Percentiles rank a stretch among this genome's conserved stretches.
Evolutionary conservation across 1,140 invertebrate species (phyloP).

Genomic region (Trissolcus basalis): DNA sequence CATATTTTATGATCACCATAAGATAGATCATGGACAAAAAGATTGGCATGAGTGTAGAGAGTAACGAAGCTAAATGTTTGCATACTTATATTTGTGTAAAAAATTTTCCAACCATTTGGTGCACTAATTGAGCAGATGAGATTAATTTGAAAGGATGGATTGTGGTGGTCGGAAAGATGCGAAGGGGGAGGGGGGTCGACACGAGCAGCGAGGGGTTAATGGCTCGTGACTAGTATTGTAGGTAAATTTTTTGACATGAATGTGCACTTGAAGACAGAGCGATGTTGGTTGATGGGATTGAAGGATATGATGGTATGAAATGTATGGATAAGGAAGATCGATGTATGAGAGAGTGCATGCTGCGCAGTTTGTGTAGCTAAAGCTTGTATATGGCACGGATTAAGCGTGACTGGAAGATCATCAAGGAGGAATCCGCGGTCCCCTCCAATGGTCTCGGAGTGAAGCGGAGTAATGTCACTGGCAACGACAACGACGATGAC

Average conservation of each 20-base stretch:
- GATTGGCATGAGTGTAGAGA: too few species aligned
- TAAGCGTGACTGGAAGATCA: slow-evolving; percentile 64
- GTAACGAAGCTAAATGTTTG: too few species aligned
- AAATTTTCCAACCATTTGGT: too few species aligned
- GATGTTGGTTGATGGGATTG: slow-evolving; percentile 25
- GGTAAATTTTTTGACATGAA: slow-evolving; percentile 41
- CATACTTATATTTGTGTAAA: too few species aligned
- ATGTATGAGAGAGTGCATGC: slow-evolving; percentile 37
- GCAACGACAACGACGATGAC: slow-evolving; percentile 34
- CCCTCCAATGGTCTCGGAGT: slow-evolving; percentile 50
- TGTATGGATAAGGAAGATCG: slow-evolving; percentile 7
- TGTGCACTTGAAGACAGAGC: slow-evolving; percentile 20
- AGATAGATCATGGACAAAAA: too few species aligned
- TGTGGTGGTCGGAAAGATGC: slow-evolving; percentile 50
- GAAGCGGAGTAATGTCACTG: slow-evolving; percentile 36
- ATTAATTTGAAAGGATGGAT: background rate
- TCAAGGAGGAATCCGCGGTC: slow-evolving; percentile 67
- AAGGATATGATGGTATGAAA: slow-evolving; percentile 18
- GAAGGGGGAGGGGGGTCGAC: slow-evolving; percentile 57
- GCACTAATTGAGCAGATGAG: background rate
- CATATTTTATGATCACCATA: too few species aligned
- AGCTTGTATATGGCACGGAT: slow-evolving; percentile 61
- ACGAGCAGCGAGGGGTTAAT: slow-evolving; percentile 60
- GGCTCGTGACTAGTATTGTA: slow-evolving; percentile 45
- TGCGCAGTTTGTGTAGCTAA: slow-evolving; percentile 51